Evolutionary conservation across 1,140 invertebrate genomes (phyloP), one percentile per base, ranked within the genome.

Genomic region (Drosophila hydei): DNA sequence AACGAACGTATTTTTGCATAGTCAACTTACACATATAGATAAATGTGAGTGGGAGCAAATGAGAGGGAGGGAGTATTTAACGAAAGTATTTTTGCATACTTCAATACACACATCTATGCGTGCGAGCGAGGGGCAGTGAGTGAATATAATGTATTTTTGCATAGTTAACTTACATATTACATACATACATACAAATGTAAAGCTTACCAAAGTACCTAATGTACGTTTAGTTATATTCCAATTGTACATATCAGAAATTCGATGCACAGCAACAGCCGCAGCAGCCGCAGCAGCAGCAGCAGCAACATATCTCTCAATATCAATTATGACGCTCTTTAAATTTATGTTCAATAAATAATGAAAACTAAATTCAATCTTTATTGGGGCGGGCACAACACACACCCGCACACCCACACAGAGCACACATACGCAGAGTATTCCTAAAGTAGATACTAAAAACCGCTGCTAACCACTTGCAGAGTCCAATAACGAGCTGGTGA

Each of bases 341-440:
- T 60, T 72, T 73, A 79, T 77, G 81, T 85, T 85, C 50, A 85
- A 85, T 85, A 85, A 85, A 84, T 52, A 77, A 69, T 80, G 48
- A 67, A 80, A 75, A 77, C 43, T 60, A 71, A 87, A 61, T 77
- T 65, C 23, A 16, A 11, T 30, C 19, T 48, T 27, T 16, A 8
- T 42, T 71, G 45, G 55, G 55, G 16, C 27, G 14, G 40, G 40
- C 30, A 33, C 30, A 11, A 33, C 30, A 6, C 48, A 70, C 25
- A 56, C 54, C 58, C 54, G 12, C 45, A 59, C 51, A 21, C 14
- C 11, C 51, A 54, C 51, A 40, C 18, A 45, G n/a, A 42, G 30
- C 9, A 67, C 63, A 67, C 19, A 74, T 40, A 54, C 45, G 27
- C 19, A 9, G 19, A 52, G 14, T 21, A 47, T n/a, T 43, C 30